Evolutionary conservation across 2,113 vertebrate genomes (phyloP).

Genomic region (Asarcornis scutulata): DNA sequence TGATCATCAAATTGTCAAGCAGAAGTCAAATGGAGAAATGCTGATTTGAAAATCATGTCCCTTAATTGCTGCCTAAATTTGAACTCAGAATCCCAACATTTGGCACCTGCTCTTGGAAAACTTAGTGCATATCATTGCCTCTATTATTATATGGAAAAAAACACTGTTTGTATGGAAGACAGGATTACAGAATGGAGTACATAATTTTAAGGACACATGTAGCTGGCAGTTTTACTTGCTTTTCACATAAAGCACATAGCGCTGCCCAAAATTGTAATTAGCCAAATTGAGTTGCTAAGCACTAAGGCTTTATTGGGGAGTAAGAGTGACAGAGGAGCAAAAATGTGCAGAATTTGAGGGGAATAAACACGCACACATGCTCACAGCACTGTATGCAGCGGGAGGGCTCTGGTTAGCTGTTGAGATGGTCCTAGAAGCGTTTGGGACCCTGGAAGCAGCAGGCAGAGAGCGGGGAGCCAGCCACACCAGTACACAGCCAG

Average conservation of each 20-base stretch:
- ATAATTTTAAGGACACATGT: neutral
- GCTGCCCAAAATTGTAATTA: neutral
- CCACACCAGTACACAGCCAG: neutral
- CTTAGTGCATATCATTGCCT: neutral
- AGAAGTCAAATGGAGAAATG: conserved; percentile 5
- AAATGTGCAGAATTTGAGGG: neutral
- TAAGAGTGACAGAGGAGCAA: neutral
- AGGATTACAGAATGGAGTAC: neutral
- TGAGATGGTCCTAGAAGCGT: neutral
- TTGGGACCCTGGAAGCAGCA: neutral
- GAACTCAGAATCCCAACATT: neutral
- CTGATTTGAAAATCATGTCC: conserved; percentile 5
- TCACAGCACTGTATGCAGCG: neutral
- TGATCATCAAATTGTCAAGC: conserved; percentile 20
- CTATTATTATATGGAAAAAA: neutral
- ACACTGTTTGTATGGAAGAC: neutral
- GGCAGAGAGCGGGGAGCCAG: neutral
- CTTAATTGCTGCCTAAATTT: conserved; percentile 21
- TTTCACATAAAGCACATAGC: neutral
- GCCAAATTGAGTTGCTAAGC: neutral
- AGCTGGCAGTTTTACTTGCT: neutral
- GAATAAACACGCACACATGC: neutral
- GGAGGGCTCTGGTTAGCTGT: neutral
- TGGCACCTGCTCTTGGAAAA: conserved; percentile 3
- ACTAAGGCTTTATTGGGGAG: neutral